phyloP scores from a whole-genome alignment of 2,888 invertebrate species.

The Papilio elwesi region DNA sequence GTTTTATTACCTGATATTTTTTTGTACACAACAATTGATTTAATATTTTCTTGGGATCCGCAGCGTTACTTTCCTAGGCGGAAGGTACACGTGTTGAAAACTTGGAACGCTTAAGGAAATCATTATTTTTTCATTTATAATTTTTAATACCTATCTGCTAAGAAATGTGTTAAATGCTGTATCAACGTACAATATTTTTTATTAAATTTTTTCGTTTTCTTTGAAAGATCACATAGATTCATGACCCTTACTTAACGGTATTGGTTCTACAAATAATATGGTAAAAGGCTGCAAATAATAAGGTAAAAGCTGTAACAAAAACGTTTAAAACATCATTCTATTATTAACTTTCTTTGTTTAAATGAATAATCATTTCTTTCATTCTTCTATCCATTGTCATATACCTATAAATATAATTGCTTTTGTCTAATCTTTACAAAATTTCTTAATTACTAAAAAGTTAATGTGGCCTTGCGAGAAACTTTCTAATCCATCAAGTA shows the following conservation, averaged over 20 bases:
- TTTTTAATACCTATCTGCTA: neutral
- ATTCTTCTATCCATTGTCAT: too few relatives aligned
- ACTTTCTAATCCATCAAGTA: neutral
- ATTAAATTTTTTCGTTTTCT: too few relatives aligned
- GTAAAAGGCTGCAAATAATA: too few relatives aligned
- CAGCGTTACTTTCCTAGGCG: slow-evolving; percentile 14
- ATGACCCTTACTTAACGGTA: too few relatives aligned
- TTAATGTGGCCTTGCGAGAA: neutral
- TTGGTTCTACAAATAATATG: too few relatives aligned
- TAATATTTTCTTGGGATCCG: slow-evolving; percentile 29
- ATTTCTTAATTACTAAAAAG: neutral
- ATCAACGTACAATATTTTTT: neutral
- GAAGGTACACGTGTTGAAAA: slow-evolving; percentile 23
- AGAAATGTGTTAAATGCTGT: neutral
- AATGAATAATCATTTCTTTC: too few relatives aligned
- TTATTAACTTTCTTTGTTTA: too few relatives aligned
- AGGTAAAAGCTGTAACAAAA: too few relatives aligned
- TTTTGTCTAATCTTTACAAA: too few relatives aligned
- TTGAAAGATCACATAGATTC: too few relatives aligned
- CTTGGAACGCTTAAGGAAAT: neutral
- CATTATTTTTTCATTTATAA: neutral
- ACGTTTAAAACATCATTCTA: too few relatives aligned
- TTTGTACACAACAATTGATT: slow-evolving; percentile 38
- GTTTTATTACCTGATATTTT: slow-evolving; percentile 41
- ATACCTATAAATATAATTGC: too few relatives aligned